Base-by-base conservation (phyloP, 1,140 invertebrate species). In the Venturia canescens region DNA sequence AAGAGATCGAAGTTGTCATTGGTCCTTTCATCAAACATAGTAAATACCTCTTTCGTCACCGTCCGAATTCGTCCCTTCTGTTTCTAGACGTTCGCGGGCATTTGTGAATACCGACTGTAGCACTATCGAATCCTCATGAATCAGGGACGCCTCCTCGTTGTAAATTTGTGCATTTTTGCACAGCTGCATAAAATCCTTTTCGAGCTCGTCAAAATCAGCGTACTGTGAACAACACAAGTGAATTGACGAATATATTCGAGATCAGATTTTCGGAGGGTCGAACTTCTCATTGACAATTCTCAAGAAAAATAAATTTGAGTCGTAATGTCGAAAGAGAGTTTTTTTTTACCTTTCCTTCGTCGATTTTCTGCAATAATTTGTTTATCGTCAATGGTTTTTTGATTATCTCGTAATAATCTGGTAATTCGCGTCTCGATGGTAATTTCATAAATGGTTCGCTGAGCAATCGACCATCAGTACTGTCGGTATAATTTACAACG, bases 351-450 rank as follows among this genome's bases (percentile, higher is more conserved):
- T 97, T 97, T 87, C 94, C 94, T 86, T 97, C 96, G 80, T 97
- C 96, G 85, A 97, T 97, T 84, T 96, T 94, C 74, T 94, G 94
- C 81, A 97, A 91, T 60, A 99, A 97, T 90, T 98, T 99, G 87
- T 97, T 97, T 75, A 99, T 98, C 88, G 99, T 98, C 67, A 99
- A 93, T 1, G 98, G 98, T 88, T 97, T 97, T 86, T 98, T 98
- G 84, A 99, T 99, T n/a, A 99, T 95, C 86, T 99, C 98, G 90
- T 99, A 99, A 91, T 99, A 99, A 90, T 99, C 98, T 0, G 98
- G 98, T 66, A 99, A 92, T 86, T 98, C 97, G 84, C 97, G 95
- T 60, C 96, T 94, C 1, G 98, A 97, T 21, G 98, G 98, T 67
- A 99, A 91, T 89, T 98, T 97, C 95, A 98, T 97, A 89, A 99